Base-by-base conservation (phyloP, 2,888 invertebrate species). In the Antheraea assamensis region DNA sequence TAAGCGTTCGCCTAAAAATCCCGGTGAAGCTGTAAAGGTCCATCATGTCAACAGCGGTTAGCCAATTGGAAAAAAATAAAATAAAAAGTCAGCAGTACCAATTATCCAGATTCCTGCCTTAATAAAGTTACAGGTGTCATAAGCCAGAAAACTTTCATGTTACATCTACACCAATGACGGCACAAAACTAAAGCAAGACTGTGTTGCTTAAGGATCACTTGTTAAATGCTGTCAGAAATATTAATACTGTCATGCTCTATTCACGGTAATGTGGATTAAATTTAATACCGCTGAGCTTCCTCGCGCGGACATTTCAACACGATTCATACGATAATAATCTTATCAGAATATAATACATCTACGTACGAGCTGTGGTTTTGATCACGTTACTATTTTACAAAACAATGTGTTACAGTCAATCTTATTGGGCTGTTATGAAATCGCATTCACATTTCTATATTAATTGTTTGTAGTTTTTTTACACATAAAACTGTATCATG, bases 291-390 rank as follows among this genome's bases (percentile, higher is more conserved):
- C 17, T 49, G 30, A 64, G 27, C 30, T 64, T n/a, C 61, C 30
- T 64, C 61, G 27, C 61, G 17, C 61, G 30, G 61, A 64, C 30
- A 64, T 64, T 64, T 27, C 61, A 30, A 64, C 15, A 64, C 61
- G 17, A 30, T 17, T 30, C 61, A 30, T 30, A 30, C 27, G 61
- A 64, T 64, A 64, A 64, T 17, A 64, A 64, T 64, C 61, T 64
- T 64, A 64, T 64, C 61, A 27, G 61, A 5, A 17, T 30, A 30
- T 64, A 64, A 24, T 30, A 64, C 15, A 30, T 30, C 15, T 64
- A 27, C 27, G 27, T 27, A 64, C 17, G 61, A 64, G 61, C 30
- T 30, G 61, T 64, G 24, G 58, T n/a, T 58, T 58, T 24, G 58
- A 55, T 58, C 58, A 27, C 3, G 7, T 58, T 58, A 58, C 24